A percentile compares a stretch with the other conserved stretches of the same genome.
These are phyloP conservation scores for Saccostrea glomerata DNA, from an alignment of 1,140 invertebrate genomes.

Conservation along the genomic window DNA sequence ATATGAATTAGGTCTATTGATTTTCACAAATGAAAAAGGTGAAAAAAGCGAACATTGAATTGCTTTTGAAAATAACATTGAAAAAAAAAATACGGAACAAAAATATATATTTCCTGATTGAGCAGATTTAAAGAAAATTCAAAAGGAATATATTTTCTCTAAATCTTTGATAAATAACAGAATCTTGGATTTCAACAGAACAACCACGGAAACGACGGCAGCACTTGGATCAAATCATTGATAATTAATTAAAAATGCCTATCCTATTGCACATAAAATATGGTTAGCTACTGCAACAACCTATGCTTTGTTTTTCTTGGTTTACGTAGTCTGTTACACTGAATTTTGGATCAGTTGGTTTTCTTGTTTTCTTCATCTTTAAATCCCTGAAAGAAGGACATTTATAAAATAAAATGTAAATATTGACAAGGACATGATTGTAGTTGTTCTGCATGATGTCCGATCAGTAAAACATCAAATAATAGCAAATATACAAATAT, in stretches of 20 bases:
- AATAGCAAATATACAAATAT: too few species aligned
- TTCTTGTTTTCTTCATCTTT: conserved; percentile 75
- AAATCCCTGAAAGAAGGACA: conserved; percentile 70
- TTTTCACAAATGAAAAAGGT: too few species aligned
- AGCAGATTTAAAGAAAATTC: background rate
- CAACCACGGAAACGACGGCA: background rate
- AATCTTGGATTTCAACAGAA: background rate
- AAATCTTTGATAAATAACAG: background rate
- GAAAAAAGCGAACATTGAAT: too few species aligned
- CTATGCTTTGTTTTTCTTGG: conserved; percentile 71
- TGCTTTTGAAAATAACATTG: too few species aligned
- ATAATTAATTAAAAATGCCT: background rate
- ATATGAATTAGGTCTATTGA: too few species aligned
- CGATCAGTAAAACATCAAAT: too few species aligned
- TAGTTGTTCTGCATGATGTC: too few species aligned
- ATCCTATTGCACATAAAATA: background rate
- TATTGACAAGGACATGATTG: too few species aligned
- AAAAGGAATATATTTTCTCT: background rate
- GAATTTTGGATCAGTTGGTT: conserved; percentile 76
- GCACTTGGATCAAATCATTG: background rate
- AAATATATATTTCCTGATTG: background rate
- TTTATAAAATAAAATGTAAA: too few species aligned
- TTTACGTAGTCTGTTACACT: conserved; percentile 77
- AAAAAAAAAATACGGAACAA: background rate
- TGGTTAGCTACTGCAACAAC: conserved; percentile 71